A percentile compares a stretch with the other conserved stretches of the same genome.
phyloP scores from a whole-genome alignment of 2,797 vertebrate genomes.

The Enteromius afrohamiltoni region DNA sequence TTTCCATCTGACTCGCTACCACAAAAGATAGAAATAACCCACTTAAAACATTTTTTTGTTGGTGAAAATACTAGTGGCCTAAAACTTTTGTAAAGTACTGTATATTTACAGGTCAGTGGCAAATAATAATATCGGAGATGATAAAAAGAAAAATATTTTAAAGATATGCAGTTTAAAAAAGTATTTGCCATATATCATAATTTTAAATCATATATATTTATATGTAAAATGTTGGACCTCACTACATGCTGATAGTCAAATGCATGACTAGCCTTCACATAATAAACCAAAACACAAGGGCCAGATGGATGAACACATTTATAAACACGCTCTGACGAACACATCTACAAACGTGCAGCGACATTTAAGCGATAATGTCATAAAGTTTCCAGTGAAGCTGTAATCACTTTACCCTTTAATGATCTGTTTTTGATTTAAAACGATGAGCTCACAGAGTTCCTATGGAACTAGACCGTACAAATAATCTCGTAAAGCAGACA shows the following conservation, averaged over 20 bases:
- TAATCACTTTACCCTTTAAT: conserved; percentile 53
- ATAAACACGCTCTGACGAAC: conserved; percentile 4
- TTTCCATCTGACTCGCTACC: no score
- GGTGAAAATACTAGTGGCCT: no score
- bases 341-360: conserved; percentile 23
- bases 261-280: conserved; percentile 8
- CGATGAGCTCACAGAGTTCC: conserved; percentile 44
- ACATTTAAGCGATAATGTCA: conserved; percentile 53
- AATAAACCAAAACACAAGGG: conserved; percentile 14
- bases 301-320: conserved; percentile 35
- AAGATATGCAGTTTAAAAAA: background rate
- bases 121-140: background rate
- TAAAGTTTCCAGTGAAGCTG: conserved; percentile 43
- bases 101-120: background rate
- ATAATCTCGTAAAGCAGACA: conserved; percentile 48
- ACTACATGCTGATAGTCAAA: background rate
- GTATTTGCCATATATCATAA: background rate
- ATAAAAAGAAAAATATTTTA: background rate
- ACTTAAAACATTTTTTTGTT: no score
- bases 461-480: conserved; percentile 42
- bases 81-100: no score
- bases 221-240: background rate
- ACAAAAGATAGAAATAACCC: no score
- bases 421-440: conserved; percentile 51
- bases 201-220: background rate